These are phyloP conservation scores for Homarus gammarus DNA, from an alignment of 2,888 invertebrate genomes.

Conservation along the genomic window DNA sequence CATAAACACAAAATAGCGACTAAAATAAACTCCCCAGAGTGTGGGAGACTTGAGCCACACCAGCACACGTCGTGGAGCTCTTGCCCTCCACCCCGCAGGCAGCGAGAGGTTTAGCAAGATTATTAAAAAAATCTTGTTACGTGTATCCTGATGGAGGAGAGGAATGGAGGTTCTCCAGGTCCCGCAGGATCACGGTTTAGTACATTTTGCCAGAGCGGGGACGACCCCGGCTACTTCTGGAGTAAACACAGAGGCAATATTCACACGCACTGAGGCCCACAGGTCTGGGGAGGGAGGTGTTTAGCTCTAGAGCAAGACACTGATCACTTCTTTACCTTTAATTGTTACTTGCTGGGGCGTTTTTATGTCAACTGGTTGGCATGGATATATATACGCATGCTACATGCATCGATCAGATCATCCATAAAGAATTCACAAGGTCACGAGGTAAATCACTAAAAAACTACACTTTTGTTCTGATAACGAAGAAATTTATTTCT, in stretches of 20 bases:
- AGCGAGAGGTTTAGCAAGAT: neutral
- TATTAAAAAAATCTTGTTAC: neutral
- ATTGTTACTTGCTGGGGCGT: no score
- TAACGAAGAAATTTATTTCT: no score
- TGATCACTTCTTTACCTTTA: no score
- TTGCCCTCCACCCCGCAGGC: neutral
- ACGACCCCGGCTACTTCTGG: neutral
- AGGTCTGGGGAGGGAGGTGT: neutral
- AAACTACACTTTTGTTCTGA: no score
- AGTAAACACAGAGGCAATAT: constrained; percentile 8
- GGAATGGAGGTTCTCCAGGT: neutral
- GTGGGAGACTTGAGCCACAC: neutral
- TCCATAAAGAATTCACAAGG: no score
- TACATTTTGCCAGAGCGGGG: neutral
- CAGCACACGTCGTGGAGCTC: no score
- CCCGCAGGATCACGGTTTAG: neutral
- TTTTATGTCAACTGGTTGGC: no score
- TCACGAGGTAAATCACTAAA: no score
- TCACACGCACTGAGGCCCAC: neutral
- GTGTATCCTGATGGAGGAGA: neutral
- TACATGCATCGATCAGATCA: no score
- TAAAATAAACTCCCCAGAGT: constrained; percentile 20
- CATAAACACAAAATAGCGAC: constrained; percentile 34
- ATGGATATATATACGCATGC: no score
- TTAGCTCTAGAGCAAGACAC: no score